Conservation (phyloP, 2,113 vertebrate genomes). For the Centropus bengalensis region DNA sequence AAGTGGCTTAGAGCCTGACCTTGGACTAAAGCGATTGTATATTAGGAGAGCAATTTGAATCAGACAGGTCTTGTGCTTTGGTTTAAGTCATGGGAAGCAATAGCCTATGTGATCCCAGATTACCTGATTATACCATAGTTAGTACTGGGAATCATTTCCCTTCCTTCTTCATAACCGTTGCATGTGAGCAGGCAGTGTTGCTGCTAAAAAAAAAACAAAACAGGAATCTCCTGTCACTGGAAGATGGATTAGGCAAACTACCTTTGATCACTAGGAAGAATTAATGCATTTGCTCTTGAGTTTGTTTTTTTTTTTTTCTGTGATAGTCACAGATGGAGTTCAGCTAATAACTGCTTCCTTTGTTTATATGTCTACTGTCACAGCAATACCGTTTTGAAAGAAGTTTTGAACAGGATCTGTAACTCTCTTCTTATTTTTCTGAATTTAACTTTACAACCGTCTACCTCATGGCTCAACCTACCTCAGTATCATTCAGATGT, state of each 20-base stretch:
- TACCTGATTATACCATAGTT: background rate
- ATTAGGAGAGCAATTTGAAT: background rate
- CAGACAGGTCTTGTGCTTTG: background rate
- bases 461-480: background rate
- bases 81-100: background rate
- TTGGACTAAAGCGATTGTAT: background rate
- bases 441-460: background rate
- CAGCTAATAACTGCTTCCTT: background rate
- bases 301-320: rapidly evolving
- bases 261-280: background rate
- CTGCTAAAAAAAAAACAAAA: background rate
- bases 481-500: background rate
- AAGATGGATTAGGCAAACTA: background rate
- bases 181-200: background rate
- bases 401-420: background rate
- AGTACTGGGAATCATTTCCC: background rate
- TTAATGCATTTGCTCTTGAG: rapidly evolving
- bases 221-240: background rate
- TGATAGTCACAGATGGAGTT: background rate
- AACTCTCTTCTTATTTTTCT: background rate
- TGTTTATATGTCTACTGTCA: background rate
- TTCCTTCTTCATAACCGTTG: background rate
- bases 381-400: background rate
- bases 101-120: background rate
- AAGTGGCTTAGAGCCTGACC: background rate